Conservation (phyloP, 2,797 vertebrate species). For the Rhadinocentrus ornatus region DNA sequence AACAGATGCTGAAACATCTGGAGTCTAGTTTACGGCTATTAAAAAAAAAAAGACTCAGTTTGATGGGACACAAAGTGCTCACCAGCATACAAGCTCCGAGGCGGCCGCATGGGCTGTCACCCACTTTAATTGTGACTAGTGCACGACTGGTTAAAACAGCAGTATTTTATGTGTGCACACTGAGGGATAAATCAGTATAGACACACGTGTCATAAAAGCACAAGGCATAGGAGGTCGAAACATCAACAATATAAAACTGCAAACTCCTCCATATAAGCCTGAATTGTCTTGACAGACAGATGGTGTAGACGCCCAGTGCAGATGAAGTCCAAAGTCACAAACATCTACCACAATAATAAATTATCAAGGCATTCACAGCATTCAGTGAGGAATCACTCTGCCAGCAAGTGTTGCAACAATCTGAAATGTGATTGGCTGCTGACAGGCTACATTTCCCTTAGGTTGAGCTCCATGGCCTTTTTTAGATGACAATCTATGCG, state of each 20-base stretch:
- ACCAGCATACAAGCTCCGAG: constrained; percentile 55
- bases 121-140: constrained; percentile 64
- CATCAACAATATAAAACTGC: constrained; percentile 26
- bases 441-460: constrained; percentile 73
- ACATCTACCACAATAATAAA: constrained; percentile 68
- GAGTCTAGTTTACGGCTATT: constrained; percentile 80
- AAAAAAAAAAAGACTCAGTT: constrained; percentile 69
- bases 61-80: constrained; percentile 78
- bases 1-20: constrained; percentile 84
- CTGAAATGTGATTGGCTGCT: constrained; percentile 64
- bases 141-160: constrained; percentile 56
- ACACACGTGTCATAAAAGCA: constrained; percentile 41
- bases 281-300: constrained; percentile 64
- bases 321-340: constrained; percentile 65
- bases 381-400: constrained; percentile 46
- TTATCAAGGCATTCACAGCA: constrained; percentile 50
- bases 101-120: constrained; percentile 70
- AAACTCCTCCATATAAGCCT: constrained; percentile 36
- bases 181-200: constrained; percentile 40
- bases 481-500: constrained; percentile 60
- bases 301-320: constrained; percentile 55
- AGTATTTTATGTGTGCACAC: constrained; percentile 24
- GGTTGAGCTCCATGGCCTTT: constrained; percentile 59
- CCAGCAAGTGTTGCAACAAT: constrained; percentile 70
- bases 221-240: constrained; percentile 31